phyloP scores from a whole-genome alignment of 2,113 vertebrate genomes.

The Crotophaga sulcirostris region DNA sequence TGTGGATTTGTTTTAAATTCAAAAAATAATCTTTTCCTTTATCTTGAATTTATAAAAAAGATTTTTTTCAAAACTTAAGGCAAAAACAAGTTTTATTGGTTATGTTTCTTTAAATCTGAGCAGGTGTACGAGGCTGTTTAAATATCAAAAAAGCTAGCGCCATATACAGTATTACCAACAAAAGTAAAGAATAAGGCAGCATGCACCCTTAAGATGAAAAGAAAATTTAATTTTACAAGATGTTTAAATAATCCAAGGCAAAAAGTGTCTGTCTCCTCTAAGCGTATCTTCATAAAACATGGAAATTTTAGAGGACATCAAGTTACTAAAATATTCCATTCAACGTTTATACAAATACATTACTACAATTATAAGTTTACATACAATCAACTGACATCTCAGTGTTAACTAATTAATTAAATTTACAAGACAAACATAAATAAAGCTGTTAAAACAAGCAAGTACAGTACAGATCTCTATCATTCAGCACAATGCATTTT shows the following conservation, averaged over 20 bases:
- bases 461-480: constrained; percentile 87
- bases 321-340: constrained; percentile 84
- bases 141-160: constrained; percentile 38
- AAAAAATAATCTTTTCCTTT: constrained; percentile 10
- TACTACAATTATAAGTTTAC: constrained; percentile 84
- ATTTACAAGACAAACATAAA: constrained; percentile 92
- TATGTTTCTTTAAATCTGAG: constrained; percentile 48
- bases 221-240: constrained; percentile 70
- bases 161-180: constrained; percentile 77
- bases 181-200: constrained; percentile 76
- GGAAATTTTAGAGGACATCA: constrained; percentile 69
- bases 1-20: background rate
- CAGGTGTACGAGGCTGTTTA: constrained; percentile 32
- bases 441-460: constrained; percentile 91
- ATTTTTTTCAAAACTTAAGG: constrained; percentile 48
- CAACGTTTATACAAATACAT: constrained; percentile 81
- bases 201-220: constrained; percentile 75
- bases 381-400: constrained; percentile 79
- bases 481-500: constrained; percentile 70
- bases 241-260: constrained; percentile 74
- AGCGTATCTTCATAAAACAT: constrained; percentile 70
- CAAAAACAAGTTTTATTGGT: constrained; percentile 41
- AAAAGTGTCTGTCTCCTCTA: constrained; percentile 57
- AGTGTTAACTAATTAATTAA: constrained; percentile 78
- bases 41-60: constrained; percentile 30